Conservation (phyloP, 2,797 vertebrate species). For the Gymnothorax javanicus region DNA sequence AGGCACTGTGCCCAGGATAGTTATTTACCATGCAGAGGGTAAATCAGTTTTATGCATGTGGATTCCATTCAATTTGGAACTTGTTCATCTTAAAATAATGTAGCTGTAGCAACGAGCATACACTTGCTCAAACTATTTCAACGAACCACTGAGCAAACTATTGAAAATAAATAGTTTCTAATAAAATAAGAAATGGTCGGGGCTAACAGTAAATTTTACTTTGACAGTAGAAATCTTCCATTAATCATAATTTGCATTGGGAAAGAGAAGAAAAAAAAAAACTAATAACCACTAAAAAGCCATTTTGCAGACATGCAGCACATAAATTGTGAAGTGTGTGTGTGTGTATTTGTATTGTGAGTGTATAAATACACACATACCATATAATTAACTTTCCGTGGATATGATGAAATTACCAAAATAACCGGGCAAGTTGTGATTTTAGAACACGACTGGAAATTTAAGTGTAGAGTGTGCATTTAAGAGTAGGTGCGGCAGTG, state of each 20-base stretch:
- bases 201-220: slow-evolving; percentile 16
- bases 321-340: not conserved
- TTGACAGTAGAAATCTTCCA: not conserved
- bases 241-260: not conserved
- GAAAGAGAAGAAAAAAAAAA: not conserved
- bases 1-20: not conserved
- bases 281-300: not conserved
- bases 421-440: not conserved
- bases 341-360: no score
- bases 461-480: not conserved
- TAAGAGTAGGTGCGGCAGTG: not conserved
- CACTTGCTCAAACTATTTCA: not conserved
- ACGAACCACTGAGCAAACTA: not conserved
- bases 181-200: slow-evolving; percentile 21
- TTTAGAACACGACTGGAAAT: not conserved
- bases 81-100: slow-evolving; percentile 22
- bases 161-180: not conserved
- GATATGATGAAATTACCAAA: not conserved
- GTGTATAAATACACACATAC: no score
- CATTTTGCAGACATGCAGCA: not conserved
- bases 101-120: slow-evolving; percentile 10
- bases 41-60: slow-evolving; percentile 8
- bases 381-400: not conserved
- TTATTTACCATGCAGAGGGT: not conserved
- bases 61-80: not conserved